Base-by-base conservation (phyloP, 2,888 invertebrate genomes). In the Meganola albula region DNA sequence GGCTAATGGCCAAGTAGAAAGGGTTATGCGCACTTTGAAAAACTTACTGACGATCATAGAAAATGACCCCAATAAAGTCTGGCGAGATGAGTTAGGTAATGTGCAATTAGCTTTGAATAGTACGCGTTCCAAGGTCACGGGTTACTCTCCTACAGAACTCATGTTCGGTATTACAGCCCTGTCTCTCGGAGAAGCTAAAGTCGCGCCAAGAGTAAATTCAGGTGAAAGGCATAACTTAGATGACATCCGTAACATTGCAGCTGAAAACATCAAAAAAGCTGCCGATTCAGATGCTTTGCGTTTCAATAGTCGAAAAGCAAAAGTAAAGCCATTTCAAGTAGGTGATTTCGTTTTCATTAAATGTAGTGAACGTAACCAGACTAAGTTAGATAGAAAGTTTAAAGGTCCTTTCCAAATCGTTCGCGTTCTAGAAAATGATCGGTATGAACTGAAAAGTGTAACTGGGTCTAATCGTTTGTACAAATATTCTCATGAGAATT, bases 31-130 rank as follows among this genome's bases (percentile, higher is more conserved):
- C 1, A 37, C 32, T 0, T 2, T 32, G n/a, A 37, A 37, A 27
- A 13, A 13, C 8, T 7, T 37, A 1, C 12, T 37, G 0, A 37
- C 33, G 1, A 27, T 37, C 1, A 6, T 37, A 2, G 27, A 37
- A 25, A n/a, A n/a, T n/a, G n/a, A n/a, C n/a, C n/a, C n/a, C n/a
- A n/a, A n/a, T n/a, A n/a, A n/a, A n/a, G n/a, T 30, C 0, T 55
- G 52, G 53, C 44, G 44, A 2, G 51, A 50, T 2, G 49, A 48
- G 8, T 14, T 58, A 4, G 30, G 23, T 1, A 35, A 48, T 1
- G 27, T 58, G 3, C 58, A 56, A 16, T 20, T 50, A 2, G 45
- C 46, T 0, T 4, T 53, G 2, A 53, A 51, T 21, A 43, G 44
- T 12, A 48, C 48, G 1, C 34, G 13, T 8, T 43, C 37, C n/a